Evolutionary conservation across 2,113 vertebrate species (phyloP).

Genomic region (Donacobius atricapilla): DNA sequence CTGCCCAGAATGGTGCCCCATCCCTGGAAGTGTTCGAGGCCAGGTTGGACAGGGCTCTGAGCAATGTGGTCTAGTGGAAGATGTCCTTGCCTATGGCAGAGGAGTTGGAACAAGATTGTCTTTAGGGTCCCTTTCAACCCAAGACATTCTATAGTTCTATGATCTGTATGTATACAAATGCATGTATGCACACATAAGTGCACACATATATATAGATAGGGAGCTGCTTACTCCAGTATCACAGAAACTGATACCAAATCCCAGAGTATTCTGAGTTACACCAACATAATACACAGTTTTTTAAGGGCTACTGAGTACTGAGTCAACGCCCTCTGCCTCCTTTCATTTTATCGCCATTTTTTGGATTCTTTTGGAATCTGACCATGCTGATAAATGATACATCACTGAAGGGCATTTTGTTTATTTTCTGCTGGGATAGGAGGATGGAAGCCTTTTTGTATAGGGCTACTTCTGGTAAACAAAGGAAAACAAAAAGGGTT

Average conservation of each 20-base stretch:
- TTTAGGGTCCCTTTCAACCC: neutral
- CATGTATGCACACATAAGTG: rapidly evolving
- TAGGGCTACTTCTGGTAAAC: neutral
- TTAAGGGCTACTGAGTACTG: neutral
- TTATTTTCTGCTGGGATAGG: neutral
- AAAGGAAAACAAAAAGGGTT: neutral
- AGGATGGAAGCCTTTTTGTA: neutral
- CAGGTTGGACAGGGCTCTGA: neutral
- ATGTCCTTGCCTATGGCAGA: neutral
- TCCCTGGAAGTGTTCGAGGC: neutral
- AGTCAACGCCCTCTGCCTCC: neutral
- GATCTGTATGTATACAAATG: neutral
- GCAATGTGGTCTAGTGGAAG: neutral
- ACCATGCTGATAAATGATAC: rapidly evolving
- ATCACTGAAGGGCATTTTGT: neutral
- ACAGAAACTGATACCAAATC: neutral
- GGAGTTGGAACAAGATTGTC: neutral
- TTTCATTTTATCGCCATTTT: neutral
- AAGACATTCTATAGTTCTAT: neutral
- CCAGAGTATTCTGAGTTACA: neutral
- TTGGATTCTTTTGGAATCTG: neutral
- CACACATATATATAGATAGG: neutral
- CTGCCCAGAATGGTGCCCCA: neutral
- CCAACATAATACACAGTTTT: neutral
- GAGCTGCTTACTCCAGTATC: neutral